Evolutionary conservation across 2,113 vertebrate genomes (phyloP).

Genomic region (Camelus bactrianus): DNA sequence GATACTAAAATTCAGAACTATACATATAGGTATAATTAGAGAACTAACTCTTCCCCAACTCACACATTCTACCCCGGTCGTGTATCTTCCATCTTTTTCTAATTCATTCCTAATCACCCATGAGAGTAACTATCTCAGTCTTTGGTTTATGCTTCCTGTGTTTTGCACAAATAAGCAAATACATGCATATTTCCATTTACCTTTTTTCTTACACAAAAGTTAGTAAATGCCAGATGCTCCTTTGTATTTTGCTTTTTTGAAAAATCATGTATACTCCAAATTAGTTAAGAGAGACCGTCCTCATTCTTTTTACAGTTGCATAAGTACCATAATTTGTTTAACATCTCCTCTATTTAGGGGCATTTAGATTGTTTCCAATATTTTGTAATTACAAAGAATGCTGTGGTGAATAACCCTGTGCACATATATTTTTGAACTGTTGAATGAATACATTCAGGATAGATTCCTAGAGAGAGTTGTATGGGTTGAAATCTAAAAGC

Average conservation of each 20-base stretch:
- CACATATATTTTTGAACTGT: not conserved
- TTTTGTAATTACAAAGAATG: not conserved
- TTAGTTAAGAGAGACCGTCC: not conserved
- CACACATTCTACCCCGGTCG: not conserved
- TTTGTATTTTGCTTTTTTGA: not conserved
- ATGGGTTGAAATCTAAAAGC: not conserved
- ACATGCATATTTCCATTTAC: not conserved
- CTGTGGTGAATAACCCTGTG: not conserved
- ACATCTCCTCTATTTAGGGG: not conserved
- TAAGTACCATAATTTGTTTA: not conserved
- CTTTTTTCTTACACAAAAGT: not conserved
- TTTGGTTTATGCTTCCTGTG: not conserved
- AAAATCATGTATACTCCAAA: constrained; percentile 10
- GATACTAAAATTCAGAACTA: not conserved
- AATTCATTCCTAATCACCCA: not conserved
- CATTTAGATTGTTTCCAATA: not conserved
- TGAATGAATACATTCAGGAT: not conserved
- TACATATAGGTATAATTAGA: not conserved
- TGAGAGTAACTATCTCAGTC: not conserved
- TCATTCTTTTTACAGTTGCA: not conserved
- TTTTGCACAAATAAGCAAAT: not conserved
- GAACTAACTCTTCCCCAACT: not conserved
- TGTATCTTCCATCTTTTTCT: not conserved
- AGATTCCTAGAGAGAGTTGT: not conserved
- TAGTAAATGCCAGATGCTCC: not conserved